Evolutionary conservation across 2,113 vertebrate genomes (phyloP).

Genomic region (Ictalurus punctatus): DNA sequence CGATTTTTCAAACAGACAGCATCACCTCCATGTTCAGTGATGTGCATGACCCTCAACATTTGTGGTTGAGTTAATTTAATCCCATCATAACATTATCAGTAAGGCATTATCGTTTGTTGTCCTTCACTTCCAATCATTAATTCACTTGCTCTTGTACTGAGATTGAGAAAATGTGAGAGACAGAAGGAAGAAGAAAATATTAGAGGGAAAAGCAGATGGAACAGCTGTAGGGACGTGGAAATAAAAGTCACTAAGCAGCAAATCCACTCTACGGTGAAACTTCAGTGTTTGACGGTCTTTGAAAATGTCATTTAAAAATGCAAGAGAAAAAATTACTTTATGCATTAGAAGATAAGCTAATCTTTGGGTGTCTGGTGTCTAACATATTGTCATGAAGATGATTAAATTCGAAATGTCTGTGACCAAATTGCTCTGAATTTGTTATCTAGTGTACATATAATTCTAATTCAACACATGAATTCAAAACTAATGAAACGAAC

Average conservation of each 20-base stretch:
- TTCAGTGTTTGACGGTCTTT: not conserved
- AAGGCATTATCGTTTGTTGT: slow-evolving; percentile 49
- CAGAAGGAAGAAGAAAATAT: slow-evolving; percentile 1
- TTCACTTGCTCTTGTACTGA: slow-evolving; percentile 30
- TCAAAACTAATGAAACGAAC: not conserved
- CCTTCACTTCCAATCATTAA: slow-evolving; percentile 43
- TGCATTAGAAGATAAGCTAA: not conserved
- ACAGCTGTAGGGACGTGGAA: not conserved
- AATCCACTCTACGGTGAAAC: not conserved
- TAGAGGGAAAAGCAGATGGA: not conserved
- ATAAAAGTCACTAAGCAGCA: not conserved
- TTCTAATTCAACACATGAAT: not conserved
- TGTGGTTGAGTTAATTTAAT: slow-evolving; percentile 53
- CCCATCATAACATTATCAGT: slow-evolving; percentile 51
- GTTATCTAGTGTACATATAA: not conserved
- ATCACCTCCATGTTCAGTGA: slow-evolving; percentile 24
- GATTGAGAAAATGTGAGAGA: not conserved
- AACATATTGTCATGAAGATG: not conserved
- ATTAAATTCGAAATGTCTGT: not conserved
- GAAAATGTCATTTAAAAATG: not conserved
- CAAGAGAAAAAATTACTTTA: not conserved
- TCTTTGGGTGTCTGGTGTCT: not conserved
- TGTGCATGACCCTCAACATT: slow-evolving; percentile 47
- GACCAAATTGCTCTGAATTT: not conserved
- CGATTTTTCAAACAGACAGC: slow-evolving; percentile 49